These are phyloP conservation scores for Stomatorhinus ivindoensis DNA, from an alignment of 2,113 vertebrate genomes.

Conservation along the genomic window DNA sequence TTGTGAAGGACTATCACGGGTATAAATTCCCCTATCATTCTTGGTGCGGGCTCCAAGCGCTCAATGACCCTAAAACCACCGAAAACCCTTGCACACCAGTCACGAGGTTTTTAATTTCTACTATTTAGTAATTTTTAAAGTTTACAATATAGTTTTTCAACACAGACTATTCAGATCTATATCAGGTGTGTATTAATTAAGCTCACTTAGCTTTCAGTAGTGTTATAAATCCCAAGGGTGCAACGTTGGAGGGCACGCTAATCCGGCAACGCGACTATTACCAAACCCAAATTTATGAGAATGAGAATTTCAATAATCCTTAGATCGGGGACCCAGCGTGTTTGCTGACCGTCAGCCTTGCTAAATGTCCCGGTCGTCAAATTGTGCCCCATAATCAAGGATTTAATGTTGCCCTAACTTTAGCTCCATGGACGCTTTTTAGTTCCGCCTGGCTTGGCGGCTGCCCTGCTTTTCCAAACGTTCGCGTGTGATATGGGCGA, in stretches of 20 bases:
- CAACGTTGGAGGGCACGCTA: not conserved
- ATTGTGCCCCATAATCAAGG: not conserved
- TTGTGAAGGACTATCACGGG: not conserved
- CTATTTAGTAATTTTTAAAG: not conserved
- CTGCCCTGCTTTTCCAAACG: not conserved
- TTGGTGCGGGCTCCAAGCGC: not conserved
- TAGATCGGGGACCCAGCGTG: not conserved
- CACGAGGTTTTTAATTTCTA: not conserved
- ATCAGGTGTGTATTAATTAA: not conserved
- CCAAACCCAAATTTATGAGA: not conserved
- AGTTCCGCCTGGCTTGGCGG: not conserved
- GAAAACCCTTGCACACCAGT: not conserved
- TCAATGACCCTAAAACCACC: not conserved
- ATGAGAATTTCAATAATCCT: not conserved
- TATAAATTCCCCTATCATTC: not conserved
- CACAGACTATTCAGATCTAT: not conserved
- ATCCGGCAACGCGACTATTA: not conserved
- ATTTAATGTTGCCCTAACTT: not conserved
- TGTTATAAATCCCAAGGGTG: not conserved
- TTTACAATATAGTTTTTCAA: not conserved
- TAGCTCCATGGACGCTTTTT: not conserved
- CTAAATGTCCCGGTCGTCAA: not conserved
- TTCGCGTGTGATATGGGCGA: not conserved
- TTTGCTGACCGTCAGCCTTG: not conserved
- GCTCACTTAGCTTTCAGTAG: not conserved